Base-by-base conservation (phyloP, 2,888 invertebrate species). In the Bombyx huttoni region DNA sequence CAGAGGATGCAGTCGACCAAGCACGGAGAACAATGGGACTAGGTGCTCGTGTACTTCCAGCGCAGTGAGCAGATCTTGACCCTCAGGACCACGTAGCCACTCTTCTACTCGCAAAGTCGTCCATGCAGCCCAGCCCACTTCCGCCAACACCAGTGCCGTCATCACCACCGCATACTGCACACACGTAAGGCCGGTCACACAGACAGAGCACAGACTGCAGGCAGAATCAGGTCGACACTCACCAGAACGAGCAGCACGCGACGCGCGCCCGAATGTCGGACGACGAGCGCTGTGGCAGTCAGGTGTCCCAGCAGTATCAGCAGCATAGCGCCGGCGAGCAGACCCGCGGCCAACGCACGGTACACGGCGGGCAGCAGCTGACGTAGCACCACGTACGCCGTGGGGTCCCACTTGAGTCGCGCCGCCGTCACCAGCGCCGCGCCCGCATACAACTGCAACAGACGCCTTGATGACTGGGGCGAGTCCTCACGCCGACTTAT, bases 361-460 rank as follows among this genome's bases (percentile, higher is more conserved):
- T 74, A 67, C 73, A 75, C 73, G 49, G 51, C 49, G 52, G 78
- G 78, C 59, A 74, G 57, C 64, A 72, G 55, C 67, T 65, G 70
- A 57, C 79, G 73, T 62, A 73, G 48, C 62, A 58, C 61, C 56
- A 75, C 56, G 71, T 85, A 85, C 63, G 75, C 68, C 63, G 65
- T 73, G 47, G 86, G 84, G 70, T 86, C 86, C 84, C 83, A 84
- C 68, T 71, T 72, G 47, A 85, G 73, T 12, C 86, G 82, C 65
- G 81, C 83, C 58, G 75, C 76, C 58, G 75, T 68, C 58, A 68
- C 69, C 61, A 84, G 65, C 46, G 64, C 68, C 47, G 75, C 83
- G 52, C 87, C 86, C 47, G 68, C 75, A 65, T 61, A 61, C 63
- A 73, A 12, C 78, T 77, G 61, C 49, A 49, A 53, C 49, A 40